Base-by-base conservation (phyloP, 2,113 vertebrate species). In the Centropristis striata region DNA sequence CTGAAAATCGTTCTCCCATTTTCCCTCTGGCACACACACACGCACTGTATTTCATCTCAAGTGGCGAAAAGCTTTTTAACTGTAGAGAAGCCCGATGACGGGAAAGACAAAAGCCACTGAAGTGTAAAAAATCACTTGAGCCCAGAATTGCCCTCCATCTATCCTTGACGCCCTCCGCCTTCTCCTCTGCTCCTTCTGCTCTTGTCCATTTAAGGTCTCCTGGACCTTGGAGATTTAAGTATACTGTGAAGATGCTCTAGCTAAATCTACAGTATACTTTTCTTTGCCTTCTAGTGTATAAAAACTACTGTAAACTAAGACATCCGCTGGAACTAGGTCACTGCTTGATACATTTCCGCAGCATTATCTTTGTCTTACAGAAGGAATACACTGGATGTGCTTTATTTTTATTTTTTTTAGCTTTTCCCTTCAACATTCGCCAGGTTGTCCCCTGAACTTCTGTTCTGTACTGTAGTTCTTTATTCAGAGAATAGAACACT, bases 111-210 rank as follows among this genome's bases (percentile, higher is more conserved):
- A 87, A 67, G 37, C 39, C 61, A 59, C 13, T 39, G 27, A 70
- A 72, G 73, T 65, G 50, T 76, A 51, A 75, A 84, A 86, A 85
- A 72, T 79, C 61, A 68, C 64, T 74, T 69, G 65, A 75, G 82
- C 55, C 39, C 51, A 42, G 51, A 74, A 61, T 61, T 36, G 60
- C 74, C 76, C 67, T 68, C 57, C 49, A 63, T 68, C 37, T 58
- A 12, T 78, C 70, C 66, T 77, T 21, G 25, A 77, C 23, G n/a
- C 27, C 50, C 25, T 55, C 50, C 3, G 1, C 70, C 54, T 77
- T 41, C 36, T 78, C 12, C 16, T 78, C 23, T 42, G 32, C n/a
- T 75, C 41, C 41, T 21, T 67, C 39, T 46, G 15, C 25, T 65
- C 16, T 16, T 4, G 36, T 71, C 69, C 32, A 67, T 83, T 41